Percentiles rank a stretch among this genome's conserved stretches.
phyloP scores from a whole-genome alignment of 2,113 vertebrate species.

The Litocranius walleri region DNA sequence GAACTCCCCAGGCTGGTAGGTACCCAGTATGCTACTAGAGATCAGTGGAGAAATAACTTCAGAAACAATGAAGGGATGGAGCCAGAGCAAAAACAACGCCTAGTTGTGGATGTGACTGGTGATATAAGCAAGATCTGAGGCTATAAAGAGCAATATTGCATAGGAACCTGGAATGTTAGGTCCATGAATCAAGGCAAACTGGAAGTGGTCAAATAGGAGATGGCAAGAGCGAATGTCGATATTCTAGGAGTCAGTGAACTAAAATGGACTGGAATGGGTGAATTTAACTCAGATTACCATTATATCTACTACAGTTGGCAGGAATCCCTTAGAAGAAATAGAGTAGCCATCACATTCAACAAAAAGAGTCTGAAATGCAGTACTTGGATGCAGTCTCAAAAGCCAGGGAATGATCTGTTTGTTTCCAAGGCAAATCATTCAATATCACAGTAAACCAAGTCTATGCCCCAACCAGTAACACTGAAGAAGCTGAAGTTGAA shows the following conservation, averaged over 20 bases:
- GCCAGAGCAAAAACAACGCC: background rate
- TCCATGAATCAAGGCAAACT: background rate
- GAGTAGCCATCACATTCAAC: background rate
- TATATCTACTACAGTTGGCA: background rate
- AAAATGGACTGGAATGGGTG: background rate
- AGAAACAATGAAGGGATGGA: background rate
- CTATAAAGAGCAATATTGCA: background rate
- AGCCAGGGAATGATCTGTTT: background rate
- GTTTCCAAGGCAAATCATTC: background rate
- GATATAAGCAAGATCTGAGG: background rate
- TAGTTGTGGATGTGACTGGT: background rate
- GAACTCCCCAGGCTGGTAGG: background rate
- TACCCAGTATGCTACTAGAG: background rate
- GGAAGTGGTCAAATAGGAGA: background rate
- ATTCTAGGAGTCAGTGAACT: background rate
- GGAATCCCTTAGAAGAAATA: background rate
- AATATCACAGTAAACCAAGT: background rate
- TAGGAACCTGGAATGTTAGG: background rate
- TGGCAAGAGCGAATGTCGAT: rapidly evolving
- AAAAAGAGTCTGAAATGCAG: background rate
- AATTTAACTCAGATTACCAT: background rate
- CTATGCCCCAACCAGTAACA: background rate
- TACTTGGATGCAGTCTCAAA: background rate
- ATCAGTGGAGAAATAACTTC: background rate
- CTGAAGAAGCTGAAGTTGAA: background rate